Evolutionary conservation across 2,113 vertebrate genomes (phyloP), one percentile per base, ranked within the genome.

Genomic region (rabbit (Oryctolagus cuniculus)): DNA sequence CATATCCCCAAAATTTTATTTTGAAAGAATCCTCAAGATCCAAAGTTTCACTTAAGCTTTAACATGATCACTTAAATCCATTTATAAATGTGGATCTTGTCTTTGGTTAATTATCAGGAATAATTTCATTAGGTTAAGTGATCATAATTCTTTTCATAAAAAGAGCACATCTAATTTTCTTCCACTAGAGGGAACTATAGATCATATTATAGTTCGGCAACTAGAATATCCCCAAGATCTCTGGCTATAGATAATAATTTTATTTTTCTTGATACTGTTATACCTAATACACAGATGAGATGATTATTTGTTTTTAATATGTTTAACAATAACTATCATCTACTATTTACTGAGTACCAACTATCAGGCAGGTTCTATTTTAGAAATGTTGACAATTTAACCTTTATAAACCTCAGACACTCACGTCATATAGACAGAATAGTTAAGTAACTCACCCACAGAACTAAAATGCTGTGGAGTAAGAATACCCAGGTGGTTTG

Each of bases 171-270:
- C 24, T 90, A 89, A 84, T 90, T 84, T 95, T 94, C 53, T 79
- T 84, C 92, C 93, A 95, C 80, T 95, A 97, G 97, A 90, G 93
- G 92, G 89, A 85, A 94, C 87, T 95, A 93, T 82, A 96, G 81
- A 86, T 93, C 72, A 72, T 27, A 82, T 86, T 82, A 86, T 73
- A 93, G 7, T 38, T 72, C 38, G 78, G 58, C 44, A 93, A 79
- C 7, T 19, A 85, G 34, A 70, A 4, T 72, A 89, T 92, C 53
- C 88, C n/a, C 83, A 89, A 92, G 51, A 89, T 96, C 29, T 93
- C 67, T 92, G 72, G 29, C 49, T 83, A 58, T 3, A 73, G 61
- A 93, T 9, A 87, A 34, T 49, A 87, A 49, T 84, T 89, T 49
- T 83, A 92, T 44, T 90, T 75, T 53, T 87, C 51, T 96, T 1